A percentile compares a stretch with the other conserved stretches of the same genome.
Conservation (phyloP, 2,888 invertebrate species). For the Drosophila anomalata region DNA sequence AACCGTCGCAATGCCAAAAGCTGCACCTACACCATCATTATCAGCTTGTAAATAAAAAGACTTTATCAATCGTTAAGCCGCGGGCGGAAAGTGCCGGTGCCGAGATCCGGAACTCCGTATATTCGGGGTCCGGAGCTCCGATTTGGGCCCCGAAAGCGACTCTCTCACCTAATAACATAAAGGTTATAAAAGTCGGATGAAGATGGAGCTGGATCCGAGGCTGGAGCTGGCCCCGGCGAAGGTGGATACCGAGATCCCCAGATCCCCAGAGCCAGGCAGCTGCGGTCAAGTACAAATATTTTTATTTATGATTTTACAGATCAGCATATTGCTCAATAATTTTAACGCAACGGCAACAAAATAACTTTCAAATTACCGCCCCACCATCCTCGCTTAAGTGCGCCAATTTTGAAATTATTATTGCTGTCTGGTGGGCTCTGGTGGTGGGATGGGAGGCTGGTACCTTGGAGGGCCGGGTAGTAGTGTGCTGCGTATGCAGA, state of each 20-base stretch:
- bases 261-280: constrained; percentile 2
- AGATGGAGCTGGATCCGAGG: constrained; percentile 21
- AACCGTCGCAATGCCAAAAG: constrained; percentile 66
- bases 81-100: constrained; percentile 45
- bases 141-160: constrained; percentile 68
- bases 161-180: constrained; percentile 82
- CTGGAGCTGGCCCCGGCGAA: constrained; percentile 3
- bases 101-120: constrained; percentile 14
- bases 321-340: constrained; percentile 84
- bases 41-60: constrained; percentile 80
- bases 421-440: constrained; percentile 46
- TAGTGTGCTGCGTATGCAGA: constrained; percentile 74
- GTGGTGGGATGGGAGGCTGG: not conserved
- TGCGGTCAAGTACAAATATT: constrained; percentile 70
- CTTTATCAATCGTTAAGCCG: constrained; percentile 75
- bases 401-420: constrained; percentile 82
- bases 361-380: constrained; percentile 76
- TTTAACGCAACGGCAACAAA: constrained; percentile 67
- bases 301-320: constrained; percentile 84
- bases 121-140: constrained; percentile 23
- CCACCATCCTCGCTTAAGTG: constrained; percentile 66
- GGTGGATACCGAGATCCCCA: constrained; percentile 7
- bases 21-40: constrained; percentile 76
- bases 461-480: not conserved
- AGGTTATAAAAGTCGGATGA: constrained; percentile 60